Percentiles rank a stretch among this genome's conserved stretches.
These are phyloP conservation scores for Heliconius ismenius DNA, from an alignment of 2,888 invertebrate species.

Conservation along the genomic window DNA sequence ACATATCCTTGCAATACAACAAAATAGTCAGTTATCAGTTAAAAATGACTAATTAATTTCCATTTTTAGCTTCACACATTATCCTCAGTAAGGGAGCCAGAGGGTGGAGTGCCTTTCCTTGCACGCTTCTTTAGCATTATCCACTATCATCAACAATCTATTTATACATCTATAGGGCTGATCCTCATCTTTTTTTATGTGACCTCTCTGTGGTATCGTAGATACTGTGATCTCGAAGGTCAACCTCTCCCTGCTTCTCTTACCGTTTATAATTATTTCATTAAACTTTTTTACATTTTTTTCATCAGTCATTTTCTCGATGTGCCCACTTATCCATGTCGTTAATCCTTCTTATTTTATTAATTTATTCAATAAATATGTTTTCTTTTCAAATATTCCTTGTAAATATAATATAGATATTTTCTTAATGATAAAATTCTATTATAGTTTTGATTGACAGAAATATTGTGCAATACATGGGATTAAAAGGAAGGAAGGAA, in stretches of 20 bases:
- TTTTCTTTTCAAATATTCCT: too few relatives aligned
- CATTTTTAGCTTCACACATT: neutral
- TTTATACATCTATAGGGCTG: neutral
- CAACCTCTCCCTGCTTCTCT: neutral
- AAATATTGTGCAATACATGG: too few relatives aligned
- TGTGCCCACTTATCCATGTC: neutral
- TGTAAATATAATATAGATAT: too few relatives aligned
- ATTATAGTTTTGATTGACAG: too few relatives aligned
- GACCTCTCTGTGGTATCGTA: neutral
- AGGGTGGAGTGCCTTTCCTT: neutral
- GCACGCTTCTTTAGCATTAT: neutral
- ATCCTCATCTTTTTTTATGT: neutral
- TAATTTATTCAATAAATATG: neutral
- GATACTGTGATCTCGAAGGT: neutral
- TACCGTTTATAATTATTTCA: neutral
- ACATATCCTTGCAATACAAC: neutral
- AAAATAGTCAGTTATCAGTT: neutral
- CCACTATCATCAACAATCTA: neutral
- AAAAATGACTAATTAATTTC: neutral
- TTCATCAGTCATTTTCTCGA: neutral
- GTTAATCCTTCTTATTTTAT: neutral
- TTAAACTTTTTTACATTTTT: neutral
- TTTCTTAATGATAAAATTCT: too few relatives aligned
- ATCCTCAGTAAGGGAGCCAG: neutral
- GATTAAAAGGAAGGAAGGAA: too few relatives aligned